phyloP scores from a whole-genome alignment of 1,140 invertebrate species.

The Paraescarpia echinospica region DNA sequence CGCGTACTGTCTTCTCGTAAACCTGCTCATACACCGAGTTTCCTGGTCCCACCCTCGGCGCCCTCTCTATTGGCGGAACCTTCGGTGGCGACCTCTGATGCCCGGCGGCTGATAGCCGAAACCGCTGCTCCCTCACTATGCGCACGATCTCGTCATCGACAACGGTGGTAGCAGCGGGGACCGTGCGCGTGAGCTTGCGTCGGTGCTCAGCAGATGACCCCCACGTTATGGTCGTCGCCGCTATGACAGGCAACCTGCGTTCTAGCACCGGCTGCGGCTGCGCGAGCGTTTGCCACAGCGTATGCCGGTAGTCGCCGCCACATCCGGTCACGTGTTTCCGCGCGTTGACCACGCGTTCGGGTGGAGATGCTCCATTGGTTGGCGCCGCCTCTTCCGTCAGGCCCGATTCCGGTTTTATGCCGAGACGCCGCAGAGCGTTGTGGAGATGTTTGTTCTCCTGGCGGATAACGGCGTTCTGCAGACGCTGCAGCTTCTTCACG shows the following conservation, averaged over 20 bases:
- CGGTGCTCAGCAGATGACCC: not conserved
- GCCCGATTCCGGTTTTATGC: not conserved
- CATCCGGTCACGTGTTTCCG: constrained; percentile 3
- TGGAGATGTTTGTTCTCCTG: not conserved
- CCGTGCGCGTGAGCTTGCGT: not conserved
- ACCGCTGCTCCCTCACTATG: not conserved
- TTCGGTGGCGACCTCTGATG: not conserved
- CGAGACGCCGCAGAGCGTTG: not conserved
- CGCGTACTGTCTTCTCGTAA: not conserved
- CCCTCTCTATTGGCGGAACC: not conserved
- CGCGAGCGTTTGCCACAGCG: not conserved
- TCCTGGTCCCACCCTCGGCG: too few species aligned
- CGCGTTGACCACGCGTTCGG: not conserved
- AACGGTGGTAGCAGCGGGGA: not conserved
- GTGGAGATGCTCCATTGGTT: not conserved
- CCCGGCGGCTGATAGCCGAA: not conserved
- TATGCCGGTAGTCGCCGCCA: not conserved
- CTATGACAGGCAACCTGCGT: not conserved
- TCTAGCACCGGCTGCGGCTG: not conserved
- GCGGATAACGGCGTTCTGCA: not conserved
- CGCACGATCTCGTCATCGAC: not conserved
- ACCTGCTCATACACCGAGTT: not conserved
- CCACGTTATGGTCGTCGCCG: not conserved
- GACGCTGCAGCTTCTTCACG: not conserved
- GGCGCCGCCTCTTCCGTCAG: not conserved